A percentile compares a stretch with the other conserved stretches of the same genome.
Conservation (phyloP, 2,113 vertebrate species). For the Poicephalus meyeri region DNA sequence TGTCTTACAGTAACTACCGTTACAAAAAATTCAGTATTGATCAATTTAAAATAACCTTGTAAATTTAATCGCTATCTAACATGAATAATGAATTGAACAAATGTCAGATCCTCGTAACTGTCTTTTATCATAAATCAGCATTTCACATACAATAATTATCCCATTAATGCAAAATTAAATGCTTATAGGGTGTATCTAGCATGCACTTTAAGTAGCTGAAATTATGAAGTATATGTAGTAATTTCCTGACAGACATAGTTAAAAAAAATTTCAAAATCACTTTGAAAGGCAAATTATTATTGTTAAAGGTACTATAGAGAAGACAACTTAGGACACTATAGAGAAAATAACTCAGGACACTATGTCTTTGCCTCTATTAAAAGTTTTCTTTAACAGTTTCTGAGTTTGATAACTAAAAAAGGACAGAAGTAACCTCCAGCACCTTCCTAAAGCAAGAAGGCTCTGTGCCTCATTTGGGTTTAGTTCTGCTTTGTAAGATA, state of each 20-base stretch:
- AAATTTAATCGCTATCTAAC: slow-evolving; percentile 55
- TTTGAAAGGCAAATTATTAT: background rate
- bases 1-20: background rate
- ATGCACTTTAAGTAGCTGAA: background rate
- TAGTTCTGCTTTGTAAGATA: background rate
- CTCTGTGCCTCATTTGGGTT: background rate
- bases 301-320: background rate
- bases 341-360: background rate
- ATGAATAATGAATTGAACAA: slow-evolving; percentile 56
- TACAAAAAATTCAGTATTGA: background rate
- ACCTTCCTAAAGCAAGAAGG: background rate
- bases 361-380: background rate
- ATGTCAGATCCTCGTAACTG: slow-evolving; percentile 28
- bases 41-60: slow-evolving; percentile 61
- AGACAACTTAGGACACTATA: background rate
- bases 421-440: background rate
- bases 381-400: background rate
- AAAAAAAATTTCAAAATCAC: background rate
- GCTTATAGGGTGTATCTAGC: slow-evolving; percentile 21
- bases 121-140: slow-evolving; percentile 53
- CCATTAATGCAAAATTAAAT: slow-evolving; percentile 42
- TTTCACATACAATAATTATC: slow-evolving; percentile 48
- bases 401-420: background rate
- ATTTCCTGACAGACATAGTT: background rate
- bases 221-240: background rate